phyloP scores from a whole-genome alignment of 2,888 invertebrate species.

The Anoplius nigerrimus region DNA sequence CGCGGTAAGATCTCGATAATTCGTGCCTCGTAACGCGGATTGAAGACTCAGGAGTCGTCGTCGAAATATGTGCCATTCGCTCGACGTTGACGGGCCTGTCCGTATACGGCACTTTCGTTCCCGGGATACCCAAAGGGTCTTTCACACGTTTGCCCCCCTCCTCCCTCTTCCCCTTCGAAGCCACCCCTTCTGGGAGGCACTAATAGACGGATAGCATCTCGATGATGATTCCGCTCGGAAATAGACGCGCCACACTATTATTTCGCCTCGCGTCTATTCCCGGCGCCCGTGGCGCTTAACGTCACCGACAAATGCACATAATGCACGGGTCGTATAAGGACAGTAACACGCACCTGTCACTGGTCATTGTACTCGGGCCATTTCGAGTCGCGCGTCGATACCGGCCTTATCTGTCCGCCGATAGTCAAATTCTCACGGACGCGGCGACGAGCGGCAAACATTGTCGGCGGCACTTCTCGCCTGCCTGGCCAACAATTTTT shows the following conservation, averaged over 20 bases:
- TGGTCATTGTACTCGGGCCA: too few relatives aligned
- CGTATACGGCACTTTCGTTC: conserved; percentile 48
- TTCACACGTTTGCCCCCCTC: conserved; percentile 41
- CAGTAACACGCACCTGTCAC: too few relatives aligned
- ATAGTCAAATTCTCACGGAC: too few relatives aligned
- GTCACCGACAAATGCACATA: conserved; percentile 2
- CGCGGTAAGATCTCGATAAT: too few relatives aligned
- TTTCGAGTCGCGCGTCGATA: too few relatives aligned
- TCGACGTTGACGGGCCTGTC: conserved; percentile 6
- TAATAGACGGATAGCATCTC: conserved; percentile 44
- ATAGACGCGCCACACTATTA: conserved; percentile 47
- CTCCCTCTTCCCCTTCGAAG: not conserved
- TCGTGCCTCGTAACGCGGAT: conserved; percentile 51
- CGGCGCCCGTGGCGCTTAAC: conserved; percentile 46
- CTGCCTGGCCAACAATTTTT: too few relatives aligned
- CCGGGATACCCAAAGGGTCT: conserved; percentile 41
- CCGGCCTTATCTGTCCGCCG: too few relatives aligned
- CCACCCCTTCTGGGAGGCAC: too few relatives aligned
- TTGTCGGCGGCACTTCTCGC: too few relatives aligned
- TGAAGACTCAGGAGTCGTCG: too few relatives aligned
- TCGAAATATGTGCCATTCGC: conserved; percentile 51
- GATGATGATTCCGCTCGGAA: conserved; percentile 51
- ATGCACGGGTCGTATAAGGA: not conserved
- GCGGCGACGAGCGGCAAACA: too few relatives aligned
- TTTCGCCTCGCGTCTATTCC: conserved; percentile 49